Evolutionary conservation across 2,888 invertebrate species (phyloP).

Genomic region (Nomada ferruginata): DNA sequence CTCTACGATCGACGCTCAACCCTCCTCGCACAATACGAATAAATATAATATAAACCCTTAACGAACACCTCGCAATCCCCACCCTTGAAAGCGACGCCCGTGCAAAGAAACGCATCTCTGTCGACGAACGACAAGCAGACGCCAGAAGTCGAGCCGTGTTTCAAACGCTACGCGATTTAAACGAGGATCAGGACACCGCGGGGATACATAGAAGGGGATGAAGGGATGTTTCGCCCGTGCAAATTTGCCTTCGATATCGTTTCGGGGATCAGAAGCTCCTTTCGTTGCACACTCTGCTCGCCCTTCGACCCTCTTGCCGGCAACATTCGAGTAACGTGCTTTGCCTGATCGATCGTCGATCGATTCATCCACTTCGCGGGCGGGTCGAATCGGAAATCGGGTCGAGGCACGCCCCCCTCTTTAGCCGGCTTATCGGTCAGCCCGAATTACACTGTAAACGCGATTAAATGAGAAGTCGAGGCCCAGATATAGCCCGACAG

Average conservation of each 20-base stretch:
- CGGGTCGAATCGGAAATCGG: constrained; percentile 23
- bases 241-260: constrained; percentile 75
- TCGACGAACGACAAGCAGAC: background rate
- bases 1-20: background rate
- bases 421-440: constrained; percentile 19
- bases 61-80: background rate
- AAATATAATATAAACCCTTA: background rate
- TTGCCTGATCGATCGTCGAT: constrained; percentile 65
- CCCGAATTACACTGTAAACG: constrained; percentile 40
- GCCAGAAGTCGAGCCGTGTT: background rate
- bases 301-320: constrained; percentile 32
- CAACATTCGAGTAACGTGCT: constrained; percentile 67
- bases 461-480: constrained; percentile 54
- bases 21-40: background rate
- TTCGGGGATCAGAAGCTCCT: constrained; percentile 57
- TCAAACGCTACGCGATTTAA: constrained; percentile 9
- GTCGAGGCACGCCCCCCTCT: constrained; percentile 25
- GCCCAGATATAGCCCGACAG: constrained; percentile 5
- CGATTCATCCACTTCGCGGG: constrained; percentile 47
- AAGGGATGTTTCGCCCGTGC: constrained; percentile 42
- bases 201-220: background rate
- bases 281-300: constrained; percentile 22
- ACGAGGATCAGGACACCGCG: constrained; percentile 17
- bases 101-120: constrained; percentile 6
- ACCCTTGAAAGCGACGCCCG: background rate